Percentiles rank a stretch among this genome's conserved stretches.
Conservation (phyloP, 2,797 vertebrate species). For the Phataginus tricuspis region DNA sequence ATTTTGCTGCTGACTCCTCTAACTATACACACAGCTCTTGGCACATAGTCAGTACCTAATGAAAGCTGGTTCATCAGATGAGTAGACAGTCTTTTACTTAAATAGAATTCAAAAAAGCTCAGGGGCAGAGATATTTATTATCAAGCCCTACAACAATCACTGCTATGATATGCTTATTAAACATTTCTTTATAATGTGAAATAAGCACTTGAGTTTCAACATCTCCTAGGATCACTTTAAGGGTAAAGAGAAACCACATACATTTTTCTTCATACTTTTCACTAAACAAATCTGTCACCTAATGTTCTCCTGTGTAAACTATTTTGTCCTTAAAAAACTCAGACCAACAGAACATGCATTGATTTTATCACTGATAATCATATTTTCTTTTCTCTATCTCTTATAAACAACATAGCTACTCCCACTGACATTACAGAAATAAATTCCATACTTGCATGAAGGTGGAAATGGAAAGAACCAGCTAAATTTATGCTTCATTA, state of each 20-base stretch:
- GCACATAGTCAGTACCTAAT: not conserved
- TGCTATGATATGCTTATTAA: not conserved
- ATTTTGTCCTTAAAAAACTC: not conserved
- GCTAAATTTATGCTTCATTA: not conserved
- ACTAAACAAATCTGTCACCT: not conserved
- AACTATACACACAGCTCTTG: not conserved
- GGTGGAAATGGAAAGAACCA: not conserved
- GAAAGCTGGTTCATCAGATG: not conserved
- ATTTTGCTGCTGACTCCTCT: not conserved
- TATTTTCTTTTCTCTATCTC: constrained; percentile 30
- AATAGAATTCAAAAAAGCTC: not conserved
- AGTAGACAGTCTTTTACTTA: not conserved
- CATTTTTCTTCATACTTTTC: not conserved
- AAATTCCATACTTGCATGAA: not conserved
- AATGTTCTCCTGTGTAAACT: not conserved
- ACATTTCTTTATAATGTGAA: not conserved
- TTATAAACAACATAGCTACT: not conserved
- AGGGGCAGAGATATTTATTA: not conserved
- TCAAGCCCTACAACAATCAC: not conserved
- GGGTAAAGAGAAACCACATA: not conserved
- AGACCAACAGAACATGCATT: not conserved
- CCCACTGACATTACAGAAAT: not conserved
- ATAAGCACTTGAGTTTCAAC: not conserved
- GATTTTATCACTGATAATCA: not conserved
- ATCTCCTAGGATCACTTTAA: not conserved